phyloP scores from a whole-genome alignment of 2,888 invertebrate species.

The Platerodrilus igneus region DNA sequence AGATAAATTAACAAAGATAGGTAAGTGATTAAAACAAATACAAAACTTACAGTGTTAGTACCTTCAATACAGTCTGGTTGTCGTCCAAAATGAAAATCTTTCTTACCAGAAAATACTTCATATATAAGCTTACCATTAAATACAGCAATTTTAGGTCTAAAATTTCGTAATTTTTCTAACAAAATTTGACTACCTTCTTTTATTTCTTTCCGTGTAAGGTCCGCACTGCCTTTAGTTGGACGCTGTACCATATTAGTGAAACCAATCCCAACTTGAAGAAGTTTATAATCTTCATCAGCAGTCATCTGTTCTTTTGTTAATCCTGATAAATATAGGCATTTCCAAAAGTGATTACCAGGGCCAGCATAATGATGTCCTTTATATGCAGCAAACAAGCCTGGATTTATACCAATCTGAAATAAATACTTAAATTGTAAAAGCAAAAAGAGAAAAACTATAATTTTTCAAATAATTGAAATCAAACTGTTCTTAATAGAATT shows the following conservation, averaged over 20 bases:
- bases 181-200: slow-evolving; percentile 88
- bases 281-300: slow-evolving; percentile 91
- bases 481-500: too few relatives aligned
- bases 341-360: slow-evolving; percentile 99
- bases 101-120: slow-evolving; percentile 95
- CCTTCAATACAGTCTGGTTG: slow-evolving; percentile 92
- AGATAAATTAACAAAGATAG: slow-evolving; percentile 38
- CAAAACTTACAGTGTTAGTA: slow-evolving; percentile 86
- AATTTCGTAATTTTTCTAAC: slow-evolving; percentile 84
- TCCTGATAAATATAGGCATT: slow-evolving; percentile 91
- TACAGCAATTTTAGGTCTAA: slow-evolving; percentile 92
- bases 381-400: slow-evolving; percentile 94
- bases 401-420: slow-evolving; percentile 93
- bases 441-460: too few relatives aligned
- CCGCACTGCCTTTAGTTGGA: slow-evolving; percentile 93
- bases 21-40: too few relatives aligned
- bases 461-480: too few relatives aligned
- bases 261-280: slow-evolving; percentile 91
- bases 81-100: slow-evolving; percentile 94
- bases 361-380: slow-evolving; percentile 99
- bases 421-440: too few relatives aligned
- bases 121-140: slow-evolving; percentile 99
- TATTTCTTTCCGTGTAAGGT: slow-evolving; percentile 89
- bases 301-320: slow-evolving; percentile 93
- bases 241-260: slow-evolving; percentile 97